phyloP scores from a whole-genome alignment of 2,797 vertebrate species.

The Leuciscus waleckii region DNA sequence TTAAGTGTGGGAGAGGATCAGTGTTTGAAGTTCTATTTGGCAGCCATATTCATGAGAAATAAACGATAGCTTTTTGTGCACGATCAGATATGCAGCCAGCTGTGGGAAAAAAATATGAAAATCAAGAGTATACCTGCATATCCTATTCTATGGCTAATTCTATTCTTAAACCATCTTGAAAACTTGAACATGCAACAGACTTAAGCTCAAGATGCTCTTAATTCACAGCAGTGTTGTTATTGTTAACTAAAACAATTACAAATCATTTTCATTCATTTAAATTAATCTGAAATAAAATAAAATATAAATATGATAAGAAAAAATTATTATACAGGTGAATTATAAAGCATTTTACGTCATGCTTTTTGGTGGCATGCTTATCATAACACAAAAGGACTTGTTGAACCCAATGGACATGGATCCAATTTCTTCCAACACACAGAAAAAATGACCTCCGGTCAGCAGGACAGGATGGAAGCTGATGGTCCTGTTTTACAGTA shows the following conservation, averaged over 20 bases:
- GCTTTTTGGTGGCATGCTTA: conserved; percentile 24
- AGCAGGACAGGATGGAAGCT: conserved; percentile 13
- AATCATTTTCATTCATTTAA: background rate
- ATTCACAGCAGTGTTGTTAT: background rate
- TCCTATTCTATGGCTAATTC: background rate
- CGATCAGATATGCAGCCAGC: conserved; percentile 20
- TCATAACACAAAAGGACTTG: conserved; percentile 32
- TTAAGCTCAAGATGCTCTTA: background rate
- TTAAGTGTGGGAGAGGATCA: conserved; percentile 33
- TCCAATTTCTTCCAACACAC: conserved; percentile 44
- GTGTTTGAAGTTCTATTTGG: conserved; percentile 36
- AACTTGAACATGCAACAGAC: background rate
- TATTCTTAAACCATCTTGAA: background rate
- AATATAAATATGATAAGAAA: background rate
- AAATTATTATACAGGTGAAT: too few species aligned
- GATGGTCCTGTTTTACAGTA: conserved; percentile 20
- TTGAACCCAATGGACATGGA: conserved; percentile 18
- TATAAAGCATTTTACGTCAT: background rate
- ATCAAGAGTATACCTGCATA: background rate
- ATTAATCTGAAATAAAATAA: background rate
- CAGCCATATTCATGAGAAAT: conserved; percentile 25
- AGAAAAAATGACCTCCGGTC: conserved; percentile 30
- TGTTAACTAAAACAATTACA: background rate
- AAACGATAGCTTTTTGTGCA: conserved; percentile 15
- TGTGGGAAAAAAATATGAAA: conserved; percentile 2